phyloP scores from a whole-genome alignment of 2,113 vertebrate species.

The Australoheros scitulus region DNA sequence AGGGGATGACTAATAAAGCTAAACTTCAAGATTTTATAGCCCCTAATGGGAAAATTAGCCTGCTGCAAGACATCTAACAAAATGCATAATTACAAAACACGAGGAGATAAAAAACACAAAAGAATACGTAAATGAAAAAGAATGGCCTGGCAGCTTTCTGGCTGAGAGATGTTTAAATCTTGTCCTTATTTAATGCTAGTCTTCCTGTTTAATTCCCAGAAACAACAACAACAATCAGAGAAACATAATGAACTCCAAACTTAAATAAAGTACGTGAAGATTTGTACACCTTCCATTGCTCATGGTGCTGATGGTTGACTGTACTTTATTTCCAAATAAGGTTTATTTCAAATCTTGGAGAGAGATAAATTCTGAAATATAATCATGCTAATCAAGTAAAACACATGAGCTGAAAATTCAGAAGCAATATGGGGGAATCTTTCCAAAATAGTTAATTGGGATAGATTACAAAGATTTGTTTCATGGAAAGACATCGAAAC shows the following conservation, averaged over 20 bases:
- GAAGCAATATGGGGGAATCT: no score
- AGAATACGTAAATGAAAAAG: not conserved
- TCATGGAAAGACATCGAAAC: not conserved
- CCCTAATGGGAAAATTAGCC: conserved; percentile 55
- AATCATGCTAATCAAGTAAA: not conserved
- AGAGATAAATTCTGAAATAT: not conserved
- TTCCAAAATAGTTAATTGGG: no score
- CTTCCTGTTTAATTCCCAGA: conserved; percentile 6
- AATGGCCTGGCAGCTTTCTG: not conserved
- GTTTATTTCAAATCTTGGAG: not conserved
- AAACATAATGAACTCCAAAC: not conserved
- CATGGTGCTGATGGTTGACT: not conserved
- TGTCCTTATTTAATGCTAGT: not conserved
- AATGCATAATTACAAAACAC: conserved; percentile 49
- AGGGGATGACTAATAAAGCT: conserved; percentile 55
- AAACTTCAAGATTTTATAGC: conserved; percentile 46
- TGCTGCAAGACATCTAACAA: conserved; percentile 32
- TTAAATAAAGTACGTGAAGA: not conserved
- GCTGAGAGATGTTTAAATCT: not conserved
- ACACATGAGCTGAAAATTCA: no score
- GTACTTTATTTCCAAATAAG: not conserved
- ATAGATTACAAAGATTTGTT: not conserved
- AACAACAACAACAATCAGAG: not conserved
- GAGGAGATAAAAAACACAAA: conserved; percentile 21
- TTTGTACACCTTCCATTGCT: not conserved